Evolutionary conservation across 2,888 invertebrate genomes (phyloP), one percentile per base, ranked within the genome.

Genomic region (Eupithecia dodoneata): DNA sequence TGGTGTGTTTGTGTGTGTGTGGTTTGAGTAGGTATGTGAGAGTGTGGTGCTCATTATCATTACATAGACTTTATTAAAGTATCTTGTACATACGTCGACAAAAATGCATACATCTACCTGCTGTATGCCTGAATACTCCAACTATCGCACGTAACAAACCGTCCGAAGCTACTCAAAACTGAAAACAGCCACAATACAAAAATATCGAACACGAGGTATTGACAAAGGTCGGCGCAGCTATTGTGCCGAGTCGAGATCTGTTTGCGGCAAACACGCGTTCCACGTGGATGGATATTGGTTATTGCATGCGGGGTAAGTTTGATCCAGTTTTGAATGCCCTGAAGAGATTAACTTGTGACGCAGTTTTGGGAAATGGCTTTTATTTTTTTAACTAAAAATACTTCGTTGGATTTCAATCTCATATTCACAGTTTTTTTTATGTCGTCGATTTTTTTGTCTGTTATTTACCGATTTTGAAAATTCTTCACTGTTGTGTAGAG

Each of bases 231-330:
- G 74, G 83, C 83, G 81, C 84, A 83, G 82, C 81, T 82, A 87
- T 88, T 87, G 86, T 87, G 77, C 80, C 12, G 63, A 76, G 71
- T 75, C 76, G 81, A 83, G 82, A 83, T 83, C 81, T 87, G 87
- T 89, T 86, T 87, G 87, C 77, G 78, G 75, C 83, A 87, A 87
- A 89, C 84, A 87, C 77, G 77, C 72, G 76, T 84, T 83, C 81
- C 78, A 81, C 82, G 78, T 81, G 83, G 79, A 79, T 82, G 70
- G 45, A 18, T 75, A 65, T 71, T 47, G 70, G 77, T 74, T 77
- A 79, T 77, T 74, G 76, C 77, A 80, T 71, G 42, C 41, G 72
- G 75, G 63, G 72, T 78, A 74, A 67, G 47, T 49, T 76, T 42
- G 67, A 74, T 76, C 74, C 72, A 42, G 52, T 72, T 76, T 73